A percentile compares a stretch with the other conserved stretches of the same genome.
Conservation (phyloP, 2,888 invertebrate genomes). For the Pemphredon lugubris region DNA sequence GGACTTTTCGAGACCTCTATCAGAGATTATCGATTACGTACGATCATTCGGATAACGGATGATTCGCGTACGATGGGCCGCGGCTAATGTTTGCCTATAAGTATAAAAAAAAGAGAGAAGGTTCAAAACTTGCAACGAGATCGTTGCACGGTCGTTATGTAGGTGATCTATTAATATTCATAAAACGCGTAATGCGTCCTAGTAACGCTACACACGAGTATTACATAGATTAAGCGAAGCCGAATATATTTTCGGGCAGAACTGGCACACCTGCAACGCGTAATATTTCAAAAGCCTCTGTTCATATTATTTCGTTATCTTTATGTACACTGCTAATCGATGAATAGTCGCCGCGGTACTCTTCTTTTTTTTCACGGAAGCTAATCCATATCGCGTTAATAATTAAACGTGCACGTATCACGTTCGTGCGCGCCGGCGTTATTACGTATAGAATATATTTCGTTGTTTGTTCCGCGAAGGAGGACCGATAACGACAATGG, state of each 20-base stretch:
- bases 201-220: background rate
- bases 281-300: no score
- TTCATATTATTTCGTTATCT: no score
- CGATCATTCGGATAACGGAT: slow-evolving; percentile 32
- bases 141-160: background rate
- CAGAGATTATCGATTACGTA: slow-evolving; percentile 34
- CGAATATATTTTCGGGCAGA: slow-evolving; percentile 4
- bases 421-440: no score
- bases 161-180: slow-evolving; percentile 32
- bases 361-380: no score
- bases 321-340: background rate
- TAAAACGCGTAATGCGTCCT: background rate
- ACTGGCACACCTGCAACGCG: background rate
- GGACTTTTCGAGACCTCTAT: background rate
- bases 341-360: no score
- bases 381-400: slow-evolving; percentile 11
- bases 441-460: no score
- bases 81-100: slow-evolving; percentile 25
- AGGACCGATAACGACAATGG: no score
- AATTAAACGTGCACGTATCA: background rate
- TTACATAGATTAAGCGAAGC: background rate
- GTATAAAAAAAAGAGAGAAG: background rate
- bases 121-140: background rate
- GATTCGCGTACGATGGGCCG: slow-evolving; percentile 10
- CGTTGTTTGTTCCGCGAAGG: no score